Evolutionary conservation across 2,888 invertebrate species (phyloP).

Genomic region (Meghimatium bilineatum): DNA sequence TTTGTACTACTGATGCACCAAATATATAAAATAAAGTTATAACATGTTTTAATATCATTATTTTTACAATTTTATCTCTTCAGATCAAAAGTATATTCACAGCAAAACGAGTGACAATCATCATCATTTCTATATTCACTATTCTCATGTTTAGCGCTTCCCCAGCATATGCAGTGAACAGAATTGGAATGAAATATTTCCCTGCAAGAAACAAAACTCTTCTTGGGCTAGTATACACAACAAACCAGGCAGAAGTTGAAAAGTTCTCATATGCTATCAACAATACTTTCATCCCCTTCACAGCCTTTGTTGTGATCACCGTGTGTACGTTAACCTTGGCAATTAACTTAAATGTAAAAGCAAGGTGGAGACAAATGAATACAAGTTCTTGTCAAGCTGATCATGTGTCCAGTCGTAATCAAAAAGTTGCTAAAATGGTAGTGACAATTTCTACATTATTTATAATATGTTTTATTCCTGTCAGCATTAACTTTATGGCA

Average conservation of each 20-base stretch:
- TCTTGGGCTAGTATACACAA: neutral
- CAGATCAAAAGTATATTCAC: neutral
- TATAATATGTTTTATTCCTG: conserved; percentile 3
- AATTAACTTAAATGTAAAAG: neutral
- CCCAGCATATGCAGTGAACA: conserved; percentile 1
- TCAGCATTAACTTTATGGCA: neutral
- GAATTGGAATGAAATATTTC: neutral
- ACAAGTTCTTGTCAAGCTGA: neutral
- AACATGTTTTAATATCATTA: neutral
- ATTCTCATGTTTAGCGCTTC: neutral
- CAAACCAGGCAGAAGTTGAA: neutral
- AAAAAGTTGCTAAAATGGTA: conserved; percentile 13
- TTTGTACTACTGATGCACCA: neutral
- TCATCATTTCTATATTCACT: neutral
- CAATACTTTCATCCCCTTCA: neutral
- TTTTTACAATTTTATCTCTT: neutral
- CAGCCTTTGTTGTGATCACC: neutral
- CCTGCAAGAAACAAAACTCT: conserved; percentile 5
- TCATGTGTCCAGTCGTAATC: neutral
- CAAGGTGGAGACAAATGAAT: neutral
- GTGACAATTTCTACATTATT: conserved; percentile 6
- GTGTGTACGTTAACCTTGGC: neutral
- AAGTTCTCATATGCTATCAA: neutral
- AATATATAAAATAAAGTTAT: neutral
- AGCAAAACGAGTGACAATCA: neutral